Evolutionary conservation across 2,888 invertebrate species (phyloP).

Genomic region (Orthosia gothica): DNA sequence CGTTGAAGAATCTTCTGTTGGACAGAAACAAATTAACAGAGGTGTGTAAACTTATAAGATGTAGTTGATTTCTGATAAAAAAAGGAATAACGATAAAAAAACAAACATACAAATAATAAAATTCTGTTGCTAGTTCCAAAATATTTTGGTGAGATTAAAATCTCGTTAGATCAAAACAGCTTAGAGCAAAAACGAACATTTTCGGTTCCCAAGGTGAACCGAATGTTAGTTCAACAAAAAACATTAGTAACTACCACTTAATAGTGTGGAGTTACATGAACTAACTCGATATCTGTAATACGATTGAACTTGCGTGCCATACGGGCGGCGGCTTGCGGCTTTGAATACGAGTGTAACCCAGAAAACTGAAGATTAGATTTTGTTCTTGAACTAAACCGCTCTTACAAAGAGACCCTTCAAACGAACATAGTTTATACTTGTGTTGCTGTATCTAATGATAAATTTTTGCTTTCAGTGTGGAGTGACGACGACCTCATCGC

Average conservation of each 20-base stretch:
- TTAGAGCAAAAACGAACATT: background rate
- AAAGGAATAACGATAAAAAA: background rate
- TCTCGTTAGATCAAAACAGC: background rate
- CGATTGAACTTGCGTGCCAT: background rate
- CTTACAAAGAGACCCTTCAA: too few relatives aligned
- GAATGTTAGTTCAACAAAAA: background rate
- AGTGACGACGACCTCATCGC: constrained; percentile 84
- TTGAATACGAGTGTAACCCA: background rate
- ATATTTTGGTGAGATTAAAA: background rate
- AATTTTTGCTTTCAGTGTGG: constrained; percentile 74
- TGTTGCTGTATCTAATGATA: too few relatives aligned
- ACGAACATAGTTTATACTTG: too few relatives aligned
- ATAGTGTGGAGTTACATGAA: constrained; percentile 1
- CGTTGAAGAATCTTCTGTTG: constrained; percentile 81
- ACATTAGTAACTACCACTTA: background rate
- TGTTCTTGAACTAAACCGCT: background rate
- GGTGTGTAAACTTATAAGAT: constrained; percentile 53
- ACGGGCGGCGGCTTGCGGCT: too few relatives aligned
- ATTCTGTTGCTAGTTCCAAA: background rate
- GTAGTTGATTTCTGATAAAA: background rate
- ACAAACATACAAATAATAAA: background rate
- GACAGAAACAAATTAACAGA: constrained; percentile 70
- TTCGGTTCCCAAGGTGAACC: background rate
- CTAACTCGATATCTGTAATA: constrained; percentile 3
- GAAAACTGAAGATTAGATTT: background rate